Percentiles rank a stretch among this genome's conserved stretches.
Evolutionary conservation across 2,113 vertebrate genomes (phyloP).

Genomic region (zebrafish (Danio rerio)): GRCz12tu NC_133189.1:2616001-2616500

Average conservation of each 20-base stretch:
- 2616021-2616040: too few species aligned
- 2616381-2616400: neutral
- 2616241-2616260: neutral
- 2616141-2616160: too few species aligned
- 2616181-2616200: neutral
- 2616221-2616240: neutral
- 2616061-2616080: too few species aligned
- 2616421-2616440: slow-evolving; percentile 63
- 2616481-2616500: too few species aligned
- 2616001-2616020: too few species aligned
- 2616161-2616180: too few species aligned
- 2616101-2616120: too few species aligned
- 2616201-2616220: too few species aligned
- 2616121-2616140: too few species aligned
- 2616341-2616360: neutral
- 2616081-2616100: too few species aligned
- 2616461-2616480: neutral
- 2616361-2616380: slow-evolving; percentile 24
- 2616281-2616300: neutral
- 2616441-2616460: slow-evolving; percentile 9
- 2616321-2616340: neutral
- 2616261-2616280: neutral
- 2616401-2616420: slow-evolving; percentile 8
- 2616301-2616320: neutral
- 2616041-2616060: too few species aligned